These are phyloP conservation scores for Hirtodrosophila cameraria DNA, from an alignment of 2,888 invertebrate genomes.

Conservation along the genomic window DNA sequence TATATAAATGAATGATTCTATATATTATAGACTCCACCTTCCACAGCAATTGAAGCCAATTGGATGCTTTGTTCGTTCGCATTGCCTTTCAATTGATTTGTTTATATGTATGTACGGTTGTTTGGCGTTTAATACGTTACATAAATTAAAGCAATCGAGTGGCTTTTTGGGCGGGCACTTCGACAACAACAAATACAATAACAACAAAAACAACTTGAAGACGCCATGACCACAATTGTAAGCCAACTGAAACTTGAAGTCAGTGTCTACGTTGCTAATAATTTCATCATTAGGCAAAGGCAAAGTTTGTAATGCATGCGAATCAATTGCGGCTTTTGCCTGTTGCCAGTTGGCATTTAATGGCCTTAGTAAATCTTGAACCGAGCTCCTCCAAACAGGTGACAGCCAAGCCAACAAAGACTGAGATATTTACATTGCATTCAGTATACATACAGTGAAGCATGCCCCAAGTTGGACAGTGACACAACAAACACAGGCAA, in stretches of 20 bases:
- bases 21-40: conserved; percentile 52
- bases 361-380: conserved; percentile 54
- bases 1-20: too few relatives aligned
- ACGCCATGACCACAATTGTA: conserved; percentile 10
- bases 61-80: conserved; percentile 40
- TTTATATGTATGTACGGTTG: too few relatives aligned
- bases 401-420: conserved; percentile 27
- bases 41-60: conserved; percentile 53
- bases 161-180: conserved; percentile 40
- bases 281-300: conserved; percentile 57
- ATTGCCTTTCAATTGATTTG: conserved; percentile 54
- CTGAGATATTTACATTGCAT: conserved; percentile 13
- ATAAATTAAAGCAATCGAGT: conserved; percentile 62
- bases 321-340: conserved; percentile 40
- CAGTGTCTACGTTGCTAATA: conserved; percentile 34
- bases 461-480: background rate
- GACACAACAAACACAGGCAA: too few relatives aligned
- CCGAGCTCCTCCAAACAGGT: conserved; percentile 33
- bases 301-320: conserved; percentile 40
- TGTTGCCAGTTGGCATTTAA: conserved; percentile 55
- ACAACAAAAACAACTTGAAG: conserved; percentile 1
- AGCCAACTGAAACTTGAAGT: conserved; percentile 12
- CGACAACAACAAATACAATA: conserved; percentile 10
- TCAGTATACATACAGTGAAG: conserved; percentile 23
- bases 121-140: conserved; percentile 52